A percentile compares a stretch with the other conserved stretches of the same genome.
phyloP scores from a whole-genome alignment of 2,113 vertebrate genomes.

The rat (Rattus norvegicus) region DNA sequence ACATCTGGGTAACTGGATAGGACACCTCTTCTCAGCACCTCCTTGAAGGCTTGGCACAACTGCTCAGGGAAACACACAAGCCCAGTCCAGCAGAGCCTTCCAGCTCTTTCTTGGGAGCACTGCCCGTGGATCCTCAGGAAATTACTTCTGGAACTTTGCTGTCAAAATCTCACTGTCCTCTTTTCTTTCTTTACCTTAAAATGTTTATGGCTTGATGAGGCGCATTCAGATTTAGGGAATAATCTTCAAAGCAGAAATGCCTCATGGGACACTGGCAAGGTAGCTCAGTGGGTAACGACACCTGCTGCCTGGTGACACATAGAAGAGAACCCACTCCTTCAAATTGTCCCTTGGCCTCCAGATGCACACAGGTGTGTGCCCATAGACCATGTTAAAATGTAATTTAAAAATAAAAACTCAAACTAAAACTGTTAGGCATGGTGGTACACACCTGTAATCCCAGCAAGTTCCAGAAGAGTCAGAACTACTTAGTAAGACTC shows the following conservation, averaged over 20 bases:
- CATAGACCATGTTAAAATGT: neutral
- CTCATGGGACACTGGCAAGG: neutral
- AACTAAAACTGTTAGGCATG: neutral
- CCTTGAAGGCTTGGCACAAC: neutral
- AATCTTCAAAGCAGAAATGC: neutral
- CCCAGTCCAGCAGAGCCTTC: neutral
- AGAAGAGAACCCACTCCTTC: too few species aligned
- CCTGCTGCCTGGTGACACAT: neutral
- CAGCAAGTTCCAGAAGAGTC: neutral
- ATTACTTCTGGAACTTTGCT: constrained; percentile 26
- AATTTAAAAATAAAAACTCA: neutral
- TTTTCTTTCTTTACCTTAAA: constrained; percentile 54
- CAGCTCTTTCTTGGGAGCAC: neutral
- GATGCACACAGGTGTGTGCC: neutral
- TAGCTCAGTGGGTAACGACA: too few species aligned
- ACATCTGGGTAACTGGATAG: neutral
- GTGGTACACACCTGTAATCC: neutral
- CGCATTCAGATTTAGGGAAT: constrained; percentile 51
- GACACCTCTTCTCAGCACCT: neutral
- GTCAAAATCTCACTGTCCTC: constrained; percentile 42
- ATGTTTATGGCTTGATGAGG: constrained; percentile 47
- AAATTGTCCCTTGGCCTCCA: neutral
- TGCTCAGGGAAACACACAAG: neutral
- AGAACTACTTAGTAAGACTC: neutral
- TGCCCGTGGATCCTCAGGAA: neutral